Evolutionary conservation across 1,140 invertebrate species (phyloP), one percentile per base, ranked within the genome.

Genomic region (Geopemphigus sp.): DNA sequence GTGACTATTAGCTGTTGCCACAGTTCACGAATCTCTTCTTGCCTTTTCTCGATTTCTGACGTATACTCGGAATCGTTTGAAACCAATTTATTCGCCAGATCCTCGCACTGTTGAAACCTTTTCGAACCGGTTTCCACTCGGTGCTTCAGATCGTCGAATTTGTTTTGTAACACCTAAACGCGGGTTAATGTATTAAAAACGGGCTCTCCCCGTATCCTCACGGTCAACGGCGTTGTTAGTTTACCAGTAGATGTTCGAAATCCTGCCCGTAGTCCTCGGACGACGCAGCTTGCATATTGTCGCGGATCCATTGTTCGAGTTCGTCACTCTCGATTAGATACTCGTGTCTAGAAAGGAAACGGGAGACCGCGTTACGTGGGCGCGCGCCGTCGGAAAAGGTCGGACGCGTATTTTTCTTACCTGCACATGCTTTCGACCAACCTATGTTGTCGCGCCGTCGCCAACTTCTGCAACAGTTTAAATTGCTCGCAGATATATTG

Each of bases 181-280:
- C 70, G 83, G 82, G 39, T 39, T 8, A 39, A 39, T 39, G n/a
- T n/a, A n/a, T 63, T 63, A 50, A 26, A 4, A 68, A n/a, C n/a
- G n/a, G n/a, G n/a, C n/a, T n/a, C n/a, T n/a, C n/a, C n/a, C n/a
- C 5, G 5, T 47, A 29, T 63, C 24, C 63, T 39, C 8, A 4
- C 32, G 3, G 47, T 80, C 56, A 50, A 50, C 12, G n/a, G 61
- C 57, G 80, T 85, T 85, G 85, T 84, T 4, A 39, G 8, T 39
- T 39, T 39, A 95, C 91, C 86, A 96, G 86, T 39, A 98, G 86
- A 87, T 99, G 97, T 85, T 99, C 97, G 85, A 96, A 98, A 87
- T 99, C 97, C 85, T 95, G 94, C 10, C 97, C 97, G 86, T 96
- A 98, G 85, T 99, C 97, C 84, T 99, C 96, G 53, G 93, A 95